Conservation (phyloP, 2,113 vertebrate species). For the Eulemur rufifrons region DNA sequence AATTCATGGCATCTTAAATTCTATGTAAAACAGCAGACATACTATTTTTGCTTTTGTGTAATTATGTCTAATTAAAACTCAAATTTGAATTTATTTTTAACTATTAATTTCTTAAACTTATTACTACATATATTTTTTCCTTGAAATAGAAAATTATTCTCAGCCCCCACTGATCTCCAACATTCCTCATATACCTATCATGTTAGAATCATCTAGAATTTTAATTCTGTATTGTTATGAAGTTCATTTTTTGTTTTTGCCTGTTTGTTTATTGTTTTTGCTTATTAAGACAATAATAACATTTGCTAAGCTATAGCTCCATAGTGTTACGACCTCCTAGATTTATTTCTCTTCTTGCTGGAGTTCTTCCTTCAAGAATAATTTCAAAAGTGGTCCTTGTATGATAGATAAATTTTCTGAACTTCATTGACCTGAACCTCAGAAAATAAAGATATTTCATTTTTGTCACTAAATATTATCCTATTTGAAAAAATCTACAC, state of each 20-base stretch:
- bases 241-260: neutral
- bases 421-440: neutral
- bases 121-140: neutral
- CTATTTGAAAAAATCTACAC: neutral
- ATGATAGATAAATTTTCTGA: neutral
- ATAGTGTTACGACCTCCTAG: neutral
- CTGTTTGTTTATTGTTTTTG: neutral
- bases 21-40: neutral
- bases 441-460: neutral
- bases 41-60: neutral
- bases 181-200: neutral
- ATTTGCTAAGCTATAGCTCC: neutral
- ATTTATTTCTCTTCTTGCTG: neutral
- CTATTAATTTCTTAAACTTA: neutral
- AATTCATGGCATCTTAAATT: neutral
- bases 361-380: neutral
- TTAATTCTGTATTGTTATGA: neutral
- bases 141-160: neutral
- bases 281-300: neutral
- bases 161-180: neutral
- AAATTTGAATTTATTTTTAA: slow-evolving; percentile 5
- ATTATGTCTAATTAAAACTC: neutral
- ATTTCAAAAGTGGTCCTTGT: neutral
- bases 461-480: neutral
- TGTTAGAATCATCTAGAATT: neutral